phyloP scores from a whole-genome alignment of 2,888 invertebrate genomes.

The Tiliacea citrago region DNA sequence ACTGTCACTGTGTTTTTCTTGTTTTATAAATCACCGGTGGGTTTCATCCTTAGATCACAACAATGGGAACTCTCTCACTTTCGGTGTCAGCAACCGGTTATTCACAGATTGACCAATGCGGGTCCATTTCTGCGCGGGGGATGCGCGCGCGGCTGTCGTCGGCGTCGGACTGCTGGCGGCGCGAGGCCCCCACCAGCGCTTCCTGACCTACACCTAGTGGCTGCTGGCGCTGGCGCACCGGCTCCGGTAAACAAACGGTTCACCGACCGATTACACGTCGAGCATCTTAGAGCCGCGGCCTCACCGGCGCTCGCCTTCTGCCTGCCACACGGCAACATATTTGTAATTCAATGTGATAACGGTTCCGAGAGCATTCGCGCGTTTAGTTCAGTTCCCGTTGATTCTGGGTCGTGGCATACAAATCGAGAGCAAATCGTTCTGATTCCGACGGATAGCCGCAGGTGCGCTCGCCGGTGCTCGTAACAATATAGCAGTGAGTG shows the following conservation, averaged over 20 bases:
- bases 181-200: conserved; percentile 79
- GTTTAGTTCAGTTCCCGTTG: conserved; percentile 77
- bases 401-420: conserved; percentile 84
- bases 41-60: conserved; percentile 83
- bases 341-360: conserved; percentile 89
- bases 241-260: conserved; percentile 89
- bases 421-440: conserved; percentile 73
- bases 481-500: conserved; percentile 28
- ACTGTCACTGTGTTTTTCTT: conserved; percentile 78
- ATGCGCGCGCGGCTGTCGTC: conserved; percentile 82
- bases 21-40: conserved; percentile 75
- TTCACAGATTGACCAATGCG: conserved; percentile 71
- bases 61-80: conserved; percentile 81
- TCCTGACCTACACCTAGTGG: conserved; percentile 87
- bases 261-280: conserved; percentile 88
- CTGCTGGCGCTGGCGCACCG: conserved; percentile 78
- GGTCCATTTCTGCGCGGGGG: conserved; percentile 81
- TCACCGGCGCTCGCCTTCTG: conserved; percentile 72
- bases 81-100: conserved; percentile 75
- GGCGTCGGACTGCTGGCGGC: conserved; percentile 80
- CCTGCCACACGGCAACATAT: conserved; percentile 78
- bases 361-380: conserved; percentile 84
- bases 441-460: conserved; percentile 63
- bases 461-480: conserved; percentile 61
- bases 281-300: conserved; percentile 76